Percentiles rank a stretch among this genome's conserved stretches.
These are phyloP conservation scores for Coluber constrictor DNA, from an alignment of 2,797 vertebrate species.

Conservation along the genomic window DNA sequence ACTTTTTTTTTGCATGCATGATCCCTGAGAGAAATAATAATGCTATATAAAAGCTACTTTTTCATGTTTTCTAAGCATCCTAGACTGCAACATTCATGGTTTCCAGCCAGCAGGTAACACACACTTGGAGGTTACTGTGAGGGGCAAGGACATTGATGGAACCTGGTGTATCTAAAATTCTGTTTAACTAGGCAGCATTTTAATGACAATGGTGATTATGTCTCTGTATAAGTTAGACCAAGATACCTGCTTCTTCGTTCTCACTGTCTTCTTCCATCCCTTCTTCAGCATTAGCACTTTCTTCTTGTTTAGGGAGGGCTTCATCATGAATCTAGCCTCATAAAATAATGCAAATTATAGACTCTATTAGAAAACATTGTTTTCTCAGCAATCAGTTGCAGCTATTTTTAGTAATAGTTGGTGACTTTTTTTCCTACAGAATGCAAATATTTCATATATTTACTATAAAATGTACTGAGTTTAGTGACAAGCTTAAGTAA, in stretches of 20 bases:
- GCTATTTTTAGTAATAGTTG: not conserved
- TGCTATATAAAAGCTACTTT: not conserved
- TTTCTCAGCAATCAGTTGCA: not conserved
- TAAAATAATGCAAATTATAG: not conserved
- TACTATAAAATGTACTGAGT: not conserved
- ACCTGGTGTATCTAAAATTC: not conserved
- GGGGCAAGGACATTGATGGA: not conserved
- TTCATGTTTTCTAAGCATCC: not conserved
- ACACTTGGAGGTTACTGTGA: not conserved
- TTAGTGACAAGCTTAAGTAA: not conserved
- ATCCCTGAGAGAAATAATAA: not conserved
- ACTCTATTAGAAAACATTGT: not conserved
- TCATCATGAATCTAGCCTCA: slow-evolving; percentile 25
- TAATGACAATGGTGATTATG: not conserved
- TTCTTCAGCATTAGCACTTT: not conserved
- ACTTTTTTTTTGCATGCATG: not conserved
- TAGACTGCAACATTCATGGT: not conserved
- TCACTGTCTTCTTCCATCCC: not conserved
- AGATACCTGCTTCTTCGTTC: slow-evolving; percentile 12
- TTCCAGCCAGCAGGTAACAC: not conserved
- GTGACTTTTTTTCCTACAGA: not conserved
- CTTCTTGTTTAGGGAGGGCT: slow-evolving; percentile 7
- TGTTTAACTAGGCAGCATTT: not conserved
- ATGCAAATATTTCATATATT: not conserved
- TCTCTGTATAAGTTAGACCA: not conserved